Base-by-base conservation (phyloP, 2,797 vertebrate species). In the Acridotheres tristis region DNA sequence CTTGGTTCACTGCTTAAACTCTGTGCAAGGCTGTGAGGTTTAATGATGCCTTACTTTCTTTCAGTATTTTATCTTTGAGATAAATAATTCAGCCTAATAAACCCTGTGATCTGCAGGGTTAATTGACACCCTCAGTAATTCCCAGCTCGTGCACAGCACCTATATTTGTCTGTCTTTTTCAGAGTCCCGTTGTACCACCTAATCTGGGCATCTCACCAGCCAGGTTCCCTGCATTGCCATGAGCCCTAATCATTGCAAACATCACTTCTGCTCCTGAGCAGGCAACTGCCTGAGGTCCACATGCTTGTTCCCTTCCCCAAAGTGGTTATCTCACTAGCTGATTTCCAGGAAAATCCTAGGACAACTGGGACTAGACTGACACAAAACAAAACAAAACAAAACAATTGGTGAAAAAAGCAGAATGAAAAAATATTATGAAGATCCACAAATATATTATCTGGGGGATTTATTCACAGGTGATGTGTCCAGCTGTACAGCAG, bases 61-160 rank as follows among this genome's bases (percentile, higher is more conserved):
- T 91, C 88, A 58, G 62, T 81, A 47, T 76, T 95, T 97, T 96
- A 77, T 96, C 90, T 86, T 87, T 79, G 71, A 83, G 96, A 97
- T 97, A 97, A 97, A 97, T 95, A 96, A 96, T 96, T 95, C 96
- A 95, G 42, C 32, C 77, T 84, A 95, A 96, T 91, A 96, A 96
- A 73, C 61, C 85, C 42, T 93, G 53, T 96, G 82, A 96, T 96
- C 85, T 96, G 54, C 7, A 34, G 96, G 90, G 94, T 96, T 97
- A 97, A 96, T 94, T 96, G 93, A 94, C 72, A 95, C 50, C 43
- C 67, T 82, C 85, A 94, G 85, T 93, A 96, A 93, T 86, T 94
- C 96, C 69, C 88, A 95, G 66, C 54, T 93, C 84, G 88, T 68
- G 62, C 63, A 8, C 74, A 81, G 78, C 75, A 78, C 68, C 79